Conservation (phyloP, 2,113 vertebrate species). For the Gymnogyps californianus region DNA sequence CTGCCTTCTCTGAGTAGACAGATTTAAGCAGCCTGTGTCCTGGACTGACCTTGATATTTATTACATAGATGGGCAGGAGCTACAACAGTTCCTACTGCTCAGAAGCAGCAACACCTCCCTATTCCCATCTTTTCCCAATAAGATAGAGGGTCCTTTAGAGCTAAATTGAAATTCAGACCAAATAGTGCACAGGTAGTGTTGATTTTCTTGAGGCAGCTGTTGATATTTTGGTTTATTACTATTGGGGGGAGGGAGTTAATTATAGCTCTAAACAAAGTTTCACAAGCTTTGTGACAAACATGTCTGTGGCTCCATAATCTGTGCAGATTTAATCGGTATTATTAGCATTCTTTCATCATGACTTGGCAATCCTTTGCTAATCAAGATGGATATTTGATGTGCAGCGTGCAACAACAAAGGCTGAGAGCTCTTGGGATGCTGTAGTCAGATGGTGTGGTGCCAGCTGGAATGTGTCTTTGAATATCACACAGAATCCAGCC, state of each 20-base stretch:
- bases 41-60: neutral
- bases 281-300: slow-evolving; percentile 43
- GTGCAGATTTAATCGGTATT: slow-evolving; percentile 46
- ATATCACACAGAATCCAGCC: neutral
- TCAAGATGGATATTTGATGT: slow-evolving; percentile 26
- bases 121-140: neutral
- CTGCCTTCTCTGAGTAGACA: neutral
- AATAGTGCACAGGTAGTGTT: neutral
- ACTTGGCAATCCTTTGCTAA: slow-evolving; percentile 50
- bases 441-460: neutral
- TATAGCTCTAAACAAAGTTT: slow-evolving; percentile 39
- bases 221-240: slow-evolving; percentile 39
- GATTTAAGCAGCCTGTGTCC: neutral
- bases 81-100: neutral
- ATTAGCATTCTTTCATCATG: slow-evolving; percentile 57
- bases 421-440: neutral
- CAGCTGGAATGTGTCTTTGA: neutral
- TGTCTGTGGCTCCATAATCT: slow-evolving; percentile 2
- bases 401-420: neutral
- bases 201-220: neutral
- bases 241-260: neutral
- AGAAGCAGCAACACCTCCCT: neutral
- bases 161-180: neutral
- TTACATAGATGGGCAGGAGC: neutral
- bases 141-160: neutral